These are phyloP conservation scores for Drosophila pseudotalamancana DNA, from an alignment of 2,888 invertebrate genomes.

Conservation along the genomic window DNA sequence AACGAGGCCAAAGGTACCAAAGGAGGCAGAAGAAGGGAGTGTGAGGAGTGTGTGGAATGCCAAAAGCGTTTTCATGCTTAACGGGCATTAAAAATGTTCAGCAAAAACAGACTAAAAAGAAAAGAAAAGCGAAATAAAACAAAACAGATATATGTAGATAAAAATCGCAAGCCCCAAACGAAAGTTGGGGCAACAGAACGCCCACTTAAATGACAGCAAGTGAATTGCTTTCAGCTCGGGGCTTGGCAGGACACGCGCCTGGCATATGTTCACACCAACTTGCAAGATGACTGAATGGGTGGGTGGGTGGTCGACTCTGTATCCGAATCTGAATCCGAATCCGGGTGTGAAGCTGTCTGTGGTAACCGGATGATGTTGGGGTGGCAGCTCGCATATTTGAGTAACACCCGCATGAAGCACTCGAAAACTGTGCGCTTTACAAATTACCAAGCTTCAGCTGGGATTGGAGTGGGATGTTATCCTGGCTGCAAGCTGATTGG, in stretches of 20 bases:
- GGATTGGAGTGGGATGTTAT: slow-evolving; percentile 26
- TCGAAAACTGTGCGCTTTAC: slow-evolving; percentile 62
- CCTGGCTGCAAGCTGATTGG: slow-evolving; percentile 67
- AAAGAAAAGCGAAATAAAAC: background rate
- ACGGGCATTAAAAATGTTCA: slow-evolving; percentile 77
- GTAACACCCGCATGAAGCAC: slow-evolving; percentile 76
- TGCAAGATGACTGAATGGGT: slow-evolving; percentile 33
- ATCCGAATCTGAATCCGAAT: too few species aligned
- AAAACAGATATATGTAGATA: slow-evolving; percentile 53
- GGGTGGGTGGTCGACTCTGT: too few species aligned
- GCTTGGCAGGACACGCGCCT: slow-evolving; percentile 70
- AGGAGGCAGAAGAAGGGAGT: slow-evolving; percentile 6
- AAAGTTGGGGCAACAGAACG: slow-evolving; percentile 25
- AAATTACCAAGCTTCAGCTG: slow-evolving; percentile 59
- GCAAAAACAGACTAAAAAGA: slow-evolving; percentile 48
- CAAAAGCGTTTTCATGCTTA: slow-evolving; percentile 80
- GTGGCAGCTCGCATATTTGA: slow-evolving; percentile 62
- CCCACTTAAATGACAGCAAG: slow-evolving; percentile 54
- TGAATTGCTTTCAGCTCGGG: slow-evolving; percentile 20
- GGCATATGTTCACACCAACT: slow-evolving; percentile 84
- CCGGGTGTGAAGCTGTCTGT: slow-evolving; percentile 50
- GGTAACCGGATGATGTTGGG: slow-evolving; percentile 8
- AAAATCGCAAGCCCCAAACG: slow-evolving; percentile 58
- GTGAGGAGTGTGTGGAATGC: slow-evolving; percentile 24
- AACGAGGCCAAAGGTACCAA: slow-evolving; percentile 39